A percentile compares a stretch with the other conserved stretches of the same genome.
Evolutionary conservation across 1,140 invertebrate species (phyloP).

Genomic region (Drosophila sp.): DNA sequence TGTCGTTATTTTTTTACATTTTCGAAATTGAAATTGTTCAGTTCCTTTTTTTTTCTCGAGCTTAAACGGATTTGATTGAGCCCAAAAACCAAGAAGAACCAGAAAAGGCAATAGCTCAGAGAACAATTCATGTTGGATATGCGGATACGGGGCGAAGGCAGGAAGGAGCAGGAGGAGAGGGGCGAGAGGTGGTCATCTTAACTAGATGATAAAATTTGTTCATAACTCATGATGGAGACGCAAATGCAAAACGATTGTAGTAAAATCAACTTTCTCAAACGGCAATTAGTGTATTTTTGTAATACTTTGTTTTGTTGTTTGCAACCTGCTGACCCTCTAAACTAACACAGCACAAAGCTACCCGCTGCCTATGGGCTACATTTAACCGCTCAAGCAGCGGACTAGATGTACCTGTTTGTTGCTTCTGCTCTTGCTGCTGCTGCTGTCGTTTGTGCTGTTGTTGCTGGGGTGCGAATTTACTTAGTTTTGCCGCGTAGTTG

Average conservation of each 20-base stretch:
- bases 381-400: conserved; percentile 55
- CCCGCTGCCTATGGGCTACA: conserved; percentile 48
- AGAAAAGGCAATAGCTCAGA: conserved; percentile 26
- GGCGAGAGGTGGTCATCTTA: not conserved
- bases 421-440: conserved; percentile 41
- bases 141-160: conserved; percentile 23
- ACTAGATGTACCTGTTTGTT: conserved; percentile 31
- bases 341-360: conserved; percentile 37
- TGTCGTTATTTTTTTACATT: conserved; percentile 11
- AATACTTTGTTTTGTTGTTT: not conserved
- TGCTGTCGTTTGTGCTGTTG: conserved; percentile 35
- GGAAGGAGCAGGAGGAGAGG: not conserved
- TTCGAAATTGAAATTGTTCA: conserved; percentile 72
- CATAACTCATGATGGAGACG: not conserved
- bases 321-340: conserved; percentile 77
- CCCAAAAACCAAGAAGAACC: not conserved
- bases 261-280: conserved; percentile 39
- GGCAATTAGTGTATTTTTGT: conserved; percentile 55
- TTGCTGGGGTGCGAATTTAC: conserved; percentile 62
- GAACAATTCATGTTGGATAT: conserved; percentile 41
- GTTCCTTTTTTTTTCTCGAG: conserved; percentile 32
- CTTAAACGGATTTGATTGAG: conserved; percentile 57
- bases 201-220: not conserved
- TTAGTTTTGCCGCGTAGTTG: conserved; percentile 53
- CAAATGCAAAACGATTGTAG: not conserved